Percentiles rank a stretch among this genome's conserved stretches.
These are phyloP conservation scores for Tenthredo livida DNA, from an alignment of 2,888 invertebrate species.

Conservation along the genomic window DNA sequence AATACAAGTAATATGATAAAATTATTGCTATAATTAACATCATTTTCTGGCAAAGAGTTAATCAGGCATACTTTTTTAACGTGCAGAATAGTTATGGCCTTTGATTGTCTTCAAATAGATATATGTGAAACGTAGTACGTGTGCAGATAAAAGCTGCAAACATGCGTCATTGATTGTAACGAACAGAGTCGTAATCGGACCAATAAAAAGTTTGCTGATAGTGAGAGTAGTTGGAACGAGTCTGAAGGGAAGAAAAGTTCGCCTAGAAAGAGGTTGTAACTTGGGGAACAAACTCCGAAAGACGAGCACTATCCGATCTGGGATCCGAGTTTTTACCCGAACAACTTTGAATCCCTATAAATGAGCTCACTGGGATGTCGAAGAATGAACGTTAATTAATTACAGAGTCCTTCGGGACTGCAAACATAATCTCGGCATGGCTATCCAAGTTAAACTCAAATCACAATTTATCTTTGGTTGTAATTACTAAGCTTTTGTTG, in stretches of 20 bases:
- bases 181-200: slow-evolving; percentile 16
- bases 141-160: neutral
- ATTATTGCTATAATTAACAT: neutral
- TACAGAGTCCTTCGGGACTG: slow-evolving; percentile 46
- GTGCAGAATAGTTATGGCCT: neutral
- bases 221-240: slow-evolving; percentile 23
- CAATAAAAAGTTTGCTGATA: slow-evolving; percentile 42
- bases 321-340: slow-evolving; percentile 44
- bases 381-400: slow-evolving; percentile 53
- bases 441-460: slow-evolving; percentile 51
- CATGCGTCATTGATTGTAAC: slow-evolving; percentile 15
- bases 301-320: slow-evolving; percentile 38
- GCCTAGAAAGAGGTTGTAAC: slow-evolving; percentile 38
- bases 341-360: slow-evolving; percentile 51
- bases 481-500: slow-evolving; percentile 53
- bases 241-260: slow-evolving; percentile 27
- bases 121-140: neutral
- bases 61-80: neutral
- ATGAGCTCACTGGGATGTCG: slow-evolving; percentile 51
- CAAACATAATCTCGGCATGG: slow-evolving; percentile 51
- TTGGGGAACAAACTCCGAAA: slow-evolving; percentile 40
- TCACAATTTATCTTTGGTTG: slow-evolving; percentile 52
- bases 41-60: neutral
- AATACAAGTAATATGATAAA: neutral
- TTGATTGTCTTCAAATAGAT: neutral